These are phyloP conservation scores for Zoanthus solanderi DNA, from an alignment of 92 coral and sea anemone genomes.

Conservation along the genomic window DNA sequence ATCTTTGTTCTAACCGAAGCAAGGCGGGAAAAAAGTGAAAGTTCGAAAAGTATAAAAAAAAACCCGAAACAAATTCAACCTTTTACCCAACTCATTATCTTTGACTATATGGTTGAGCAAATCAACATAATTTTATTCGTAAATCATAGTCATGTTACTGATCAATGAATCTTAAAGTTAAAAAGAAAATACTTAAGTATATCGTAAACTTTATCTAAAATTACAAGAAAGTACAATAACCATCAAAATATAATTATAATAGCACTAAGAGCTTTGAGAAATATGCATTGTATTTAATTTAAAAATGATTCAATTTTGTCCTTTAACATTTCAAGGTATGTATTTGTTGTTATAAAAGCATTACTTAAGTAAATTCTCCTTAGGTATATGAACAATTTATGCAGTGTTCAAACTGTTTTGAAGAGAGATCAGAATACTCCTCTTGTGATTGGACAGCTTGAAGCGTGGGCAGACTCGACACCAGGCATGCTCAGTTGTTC, in stretches of 20 bases:
- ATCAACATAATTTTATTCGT: neutral
- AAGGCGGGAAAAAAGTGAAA: neutral
- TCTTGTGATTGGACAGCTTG: conserved; percentile 39
- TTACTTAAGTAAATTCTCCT: conserved; percentile 21
- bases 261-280: neutral
- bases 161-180: conserved; percentile 1
- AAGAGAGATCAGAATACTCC: neutral
- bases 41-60: neutral
- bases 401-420: neutral
- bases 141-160: neutral
- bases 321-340: neutral
- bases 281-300: neutral
- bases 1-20: neutral
- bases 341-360: neutral
- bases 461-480: conserved; percentile 46
- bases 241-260: neutral
- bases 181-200: neutral
- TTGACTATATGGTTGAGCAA: neutral
- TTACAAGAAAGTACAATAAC: neutral
- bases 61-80: neutral
- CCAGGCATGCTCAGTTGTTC: conserved; percentile 59
- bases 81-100: neutral
- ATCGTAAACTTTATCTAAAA: neutral
- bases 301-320: neutral
- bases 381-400: neutral